These are phyloP conservation scores for Gavia stellata DNA, from an alignment of 2,113 vertebrate species.

Conservation along the genomic window DNA sequence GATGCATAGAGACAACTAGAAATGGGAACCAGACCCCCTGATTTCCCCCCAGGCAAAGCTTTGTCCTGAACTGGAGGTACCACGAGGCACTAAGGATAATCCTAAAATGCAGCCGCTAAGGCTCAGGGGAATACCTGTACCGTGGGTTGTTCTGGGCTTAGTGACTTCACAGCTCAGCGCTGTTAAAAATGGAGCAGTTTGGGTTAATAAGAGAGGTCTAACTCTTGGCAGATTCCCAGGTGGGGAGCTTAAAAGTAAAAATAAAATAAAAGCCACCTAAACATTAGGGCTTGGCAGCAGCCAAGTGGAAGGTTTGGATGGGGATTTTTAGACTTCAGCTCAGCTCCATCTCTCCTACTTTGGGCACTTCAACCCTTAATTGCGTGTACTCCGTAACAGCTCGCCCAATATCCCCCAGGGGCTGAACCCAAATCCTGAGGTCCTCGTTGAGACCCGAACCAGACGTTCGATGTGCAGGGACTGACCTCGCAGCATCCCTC, in stretches of 20 bases:
- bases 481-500: not conserved
- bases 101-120: not conserved
- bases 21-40: not conserved
- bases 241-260: not conserved
- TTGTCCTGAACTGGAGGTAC: not conserved
- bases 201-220: not conserved
- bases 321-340: not conserved
- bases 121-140: not conserved
- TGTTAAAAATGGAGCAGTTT: not conserved
- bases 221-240: not conserved
- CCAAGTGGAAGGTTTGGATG: not conserved
- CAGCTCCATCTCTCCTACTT: not conserved
- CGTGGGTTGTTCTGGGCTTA: not conserved
- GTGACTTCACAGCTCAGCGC: not conserved
- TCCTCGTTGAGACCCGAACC: not conserved
- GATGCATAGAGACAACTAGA: not conserved
- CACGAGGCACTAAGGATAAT: not conserved
- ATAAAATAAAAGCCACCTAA: conserved; percentile 9
- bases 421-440: not conserved
- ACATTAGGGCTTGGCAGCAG: conserved; percentile 2
- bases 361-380: not conserved
- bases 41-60: not conserved
- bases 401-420: not conserved
- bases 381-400: not conserved
- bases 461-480: not conserved